Base-by-base conservation (phyloP, 2,797 vertebrate genomes). In the Channa striata region DNA sequence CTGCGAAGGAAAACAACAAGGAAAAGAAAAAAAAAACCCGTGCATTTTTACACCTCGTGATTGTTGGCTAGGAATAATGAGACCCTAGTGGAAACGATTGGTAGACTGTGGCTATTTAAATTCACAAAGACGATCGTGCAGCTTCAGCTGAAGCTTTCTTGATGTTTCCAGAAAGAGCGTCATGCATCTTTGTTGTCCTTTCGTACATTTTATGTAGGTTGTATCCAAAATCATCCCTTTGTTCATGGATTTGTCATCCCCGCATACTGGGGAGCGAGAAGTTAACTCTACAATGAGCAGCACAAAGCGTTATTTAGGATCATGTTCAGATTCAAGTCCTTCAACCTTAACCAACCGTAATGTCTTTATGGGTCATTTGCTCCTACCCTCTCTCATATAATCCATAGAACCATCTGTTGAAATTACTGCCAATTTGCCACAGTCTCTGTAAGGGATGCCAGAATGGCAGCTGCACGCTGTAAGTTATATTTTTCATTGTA, bases 111-210 rank as follows among this genome's bases (percentile, higher is more conserved):
- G 20, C 57, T 39, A 11, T 56, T 60, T 56, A 40, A 43, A 44
- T 52, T 53, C 59, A 14, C 64, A 59, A 37, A 71, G 36, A 75
- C 30, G 59, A 72, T 40, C 17, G 46, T 19, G 2, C n/a, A 17
- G 34, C 39, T 64, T 42, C 13, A 44, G 21, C 11, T 33, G 0
- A 8, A 46, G 37, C 53, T 58, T 23, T 59, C 39, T 67, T 56
- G 49, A 19, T 47, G 37, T 68, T 72, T 69, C 36, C 44, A 36
- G 17, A 59, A 37, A 59, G 11, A 5, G 30, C 53, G 47, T 52
- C 56, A 48, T 67, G 23, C 20, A 19, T 47, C 34, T 30, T 52
- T 59, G 50, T 42, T 69, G 25, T 30, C 4, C 25, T 60, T 8
- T 40, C 56, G 16, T 21, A 30, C 23, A 12, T 20, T 25, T 8